phyloP scores from a whole-genome alignment of 2,888 invertebrate genomes.

The Apodemia hepburni region DNA sequence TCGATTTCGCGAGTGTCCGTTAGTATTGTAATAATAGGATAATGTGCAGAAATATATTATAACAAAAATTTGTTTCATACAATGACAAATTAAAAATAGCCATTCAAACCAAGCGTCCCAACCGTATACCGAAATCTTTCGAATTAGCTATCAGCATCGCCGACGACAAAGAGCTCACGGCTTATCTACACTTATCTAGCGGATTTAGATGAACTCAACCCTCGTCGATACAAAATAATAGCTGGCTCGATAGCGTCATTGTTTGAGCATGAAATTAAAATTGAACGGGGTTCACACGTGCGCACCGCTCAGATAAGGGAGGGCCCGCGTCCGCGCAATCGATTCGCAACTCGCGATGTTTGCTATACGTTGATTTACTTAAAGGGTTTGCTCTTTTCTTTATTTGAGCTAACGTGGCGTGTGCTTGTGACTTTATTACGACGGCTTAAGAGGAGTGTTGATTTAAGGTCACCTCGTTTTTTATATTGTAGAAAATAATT shows the following conservation, averaged over 20 bases:
- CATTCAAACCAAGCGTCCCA: constrained; percentile 30
- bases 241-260: constrained; percentile 76
- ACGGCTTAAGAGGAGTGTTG: too few species aligned
- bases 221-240: constrained; percentile 76
- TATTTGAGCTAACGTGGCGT: constrained; percentile 41
- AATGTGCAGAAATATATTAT: neutral
- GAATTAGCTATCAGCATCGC: constrained; percentile 69
- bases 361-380: constrained; percentile 60
- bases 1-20: too few species aligned
- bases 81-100: constrained; percentile 57
- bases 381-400: constrained; percentile 71
- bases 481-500: too few species aligned
- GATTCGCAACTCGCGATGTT: constrained; percentile 62
- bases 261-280: constrained; percentile 81
- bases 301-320: constrained; percentile 72
- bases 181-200: constrained; percentile 75
- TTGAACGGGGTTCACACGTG: constrained; percentile 79
- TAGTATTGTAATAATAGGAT: too few species aligned
- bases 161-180: constrained; percentile 68
- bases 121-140: constrained; percentile 36
- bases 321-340: constrained; percentile 55
- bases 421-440: constrained; percentile 9
- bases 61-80: constrained; percentile 40
- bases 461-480: too few species aligned
- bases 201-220: constrained; percentile 78